Evolutionary conservation across 2,113 vertebrate genomes (phyloP), one percentile per base, ranked within the genome.

Genomic region (Tapirus terrestris): DNA sequence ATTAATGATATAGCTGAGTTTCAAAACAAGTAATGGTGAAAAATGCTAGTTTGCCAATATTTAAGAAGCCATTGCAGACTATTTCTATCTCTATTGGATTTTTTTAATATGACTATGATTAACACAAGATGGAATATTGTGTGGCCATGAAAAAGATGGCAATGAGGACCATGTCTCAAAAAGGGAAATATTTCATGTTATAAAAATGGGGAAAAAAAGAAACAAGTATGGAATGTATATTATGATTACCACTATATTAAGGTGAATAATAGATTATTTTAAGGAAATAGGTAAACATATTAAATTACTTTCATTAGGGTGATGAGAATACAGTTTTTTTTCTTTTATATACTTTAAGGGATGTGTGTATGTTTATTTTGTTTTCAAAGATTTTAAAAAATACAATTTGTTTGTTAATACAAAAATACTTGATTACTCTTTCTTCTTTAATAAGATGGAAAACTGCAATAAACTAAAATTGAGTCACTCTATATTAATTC

Each of bases 1-100:
- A 96, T 97, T 97, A 97, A 95, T 70, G 91, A 82, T 88, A 97
- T 67, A 97, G 8, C 58, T 89, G 65, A 53, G 68, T 97, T 97
- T 97, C 67, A 81, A 61, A 94, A 96, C 25, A 87, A 97, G 53
- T 61, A 33, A 58, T 80, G 12, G 23, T 48, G 27, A 31, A 91
- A 94, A 68, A 77, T 51, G 9, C 12, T 80, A 27, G 6, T 2
- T 23, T 27, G 39, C 18, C 36, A 36, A 2, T 91, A 29, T 51
- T 87, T 86, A 92, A 89, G 17, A 91, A 45, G 14, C 5, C 9
- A 67, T 5, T 94, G 20, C 17, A 36, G 12, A 61, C 27, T 53
- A 39, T 76, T 67, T 97, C 63, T 67, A 63, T 80, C 3, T 0
- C 21, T 76, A 2, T 12, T 75, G 21, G 11, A 7, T 61, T 93